Evolutionary conservation across 2,888 invertebrate genomes (phyloP), one percentile per base, ranked within the genome.

Genomic region (Drosophila leonis): DNA sequence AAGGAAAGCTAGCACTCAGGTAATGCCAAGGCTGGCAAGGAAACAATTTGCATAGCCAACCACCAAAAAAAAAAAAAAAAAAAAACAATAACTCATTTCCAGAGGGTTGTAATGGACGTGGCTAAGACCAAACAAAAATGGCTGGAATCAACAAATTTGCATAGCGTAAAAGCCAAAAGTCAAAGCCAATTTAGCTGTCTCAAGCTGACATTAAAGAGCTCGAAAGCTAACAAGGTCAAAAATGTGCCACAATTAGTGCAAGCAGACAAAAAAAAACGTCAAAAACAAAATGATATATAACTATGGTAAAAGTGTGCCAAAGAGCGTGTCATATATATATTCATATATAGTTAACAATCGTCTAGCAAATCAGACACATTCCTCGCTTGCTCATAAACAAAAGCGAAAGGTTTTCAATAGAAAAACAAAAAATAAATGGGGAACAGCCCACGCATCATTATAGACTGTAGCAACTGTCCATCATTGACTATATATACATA

Each of bases 301-400:
- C 8, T 24, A 13, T 63, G 75, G 75, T 66, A 66, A 77, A 79
- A 74, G 78, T 54, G 31, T 77, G 69, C 69, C 74, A 73, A 59
- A 64, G 59, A 65, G 29, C 65, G 49, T 78, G 57, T 74, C 62
- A 64, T 64, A 7, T 9, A 27, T 46, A 27, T 27, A 27, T 46
- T 2, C n/a, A 39, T 48, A 29, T 48, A 46, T 72, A 65, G 60
- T 20, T 72, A 56, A 37, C 42, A 49, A 49, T 13, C 12, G 33
- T 29, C 49, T 29, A 44, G 64, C 27, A 78, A 59, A 64, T 66
- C 49, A 10, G 59, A 57, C 60, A 9, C 39, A 65, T 64, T 51
- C 42, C 51, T 12, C 24, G 20, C 27, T 15, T 55, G 35, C 18
- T 13, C 44, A 62, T 20, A 64, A 10, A 41, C 65, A 76, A 63